Evolutionary conservation across 37 sponge, comb jelly and placozoan species (phyloP), one percentile per base, ranked within the genome.

Genomic region (Eunapius fragilis): DNA sequence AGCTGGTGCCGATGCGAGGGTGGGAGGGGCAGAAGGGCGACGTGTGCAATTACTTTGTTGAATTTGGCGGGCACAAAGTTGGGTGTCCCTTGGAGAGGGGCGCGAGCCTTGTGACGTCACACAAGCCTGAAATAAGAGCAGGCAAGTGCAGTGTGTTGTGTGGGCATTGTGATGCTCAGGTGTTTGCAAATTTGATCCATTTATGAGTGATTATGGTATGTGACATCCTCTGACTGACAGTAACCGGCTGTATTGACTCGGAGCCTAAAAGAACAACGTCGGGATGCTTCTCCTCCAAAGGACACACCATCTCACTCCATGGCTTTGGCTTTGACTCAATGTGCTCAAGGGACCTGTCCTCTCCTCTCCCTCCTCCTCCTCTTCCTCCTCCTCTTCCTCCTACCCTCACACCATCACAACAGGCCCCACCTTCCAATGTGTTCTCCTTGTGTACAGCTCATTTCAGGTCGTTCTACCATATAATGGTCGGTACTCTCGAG

Each of bases 11-110:
- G 0, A 67, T 31, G 35, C 35, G 67, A 37, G 84, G 88, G 9
- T 78, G 37, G n/a, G 92, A 91, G 68, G 92, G 92, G 0, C 34
- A 82, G 27, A 91, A 87, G 70, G 67, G 79, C 13, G 72, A 74
- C 7, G 37, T 87, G 7, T 91, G 92, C 45, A 79, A 80, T 34
- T 91, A 91, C 69, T 87, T 75, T 31, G 81, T 91, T 5, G 92
- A 91, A 38, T 91, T 91, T 74, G 50, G 81, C 0, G 76, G 71
- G 11, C 87, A 81, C 67, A 32, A 80, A 38, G 75, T 79, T 75
- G 87, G 87, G 36, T 91, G 92, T 25, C 92, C 92, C 11, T 35
- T 58, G 25, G 41, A 73, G 31, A 76, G 37, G 47, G 31, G 13
- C 30, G 23, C 27, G 27, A 13, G 85, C 34, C 76, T 35, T 5